phyloP scores from a whole-genome alignment of 2,797 vertebrate genomes.

The Rhincodon typus region DNA sequence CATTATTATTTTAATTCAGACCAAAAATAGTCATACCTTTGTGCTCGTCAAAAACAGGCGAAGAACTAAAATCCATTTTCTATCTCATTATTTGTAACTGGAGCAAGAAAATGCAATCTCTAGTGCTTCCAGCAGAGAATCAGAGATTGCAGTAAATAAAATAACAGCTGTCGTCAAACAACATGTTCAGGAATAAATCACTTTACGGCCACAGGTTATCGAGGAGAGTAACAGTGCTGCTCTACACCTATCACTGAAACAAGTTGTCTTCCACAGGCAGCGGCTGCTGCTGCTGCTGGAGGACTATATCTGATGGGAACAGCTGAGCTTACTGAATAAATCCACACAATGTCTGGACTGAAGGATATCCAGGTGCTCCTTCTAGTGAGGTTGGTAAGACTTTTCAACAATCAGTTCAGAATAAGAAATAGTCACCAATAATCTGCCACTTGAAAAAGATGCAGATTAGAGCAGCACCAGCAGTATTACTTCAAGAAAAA shows the following conservation, averaged over 20 bases:
- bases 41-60: conserved; percentile 73
- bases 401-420: neutral
- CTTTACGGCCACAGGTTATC: conserved; percentile 44
- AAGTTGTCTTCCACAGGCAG: conserved; percentile 1
- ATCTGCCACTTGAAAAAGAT: conserved; percentile 38
- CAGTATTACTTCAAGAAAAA: conserved; percentile 46
- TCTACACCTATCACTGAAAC: conserved; percentile 26
- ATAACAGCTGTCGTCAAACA: conserved; percentile 41
- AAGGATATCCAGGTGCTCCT: neutral
- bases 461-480: conserved; percentile 44
- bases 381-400: neutral
- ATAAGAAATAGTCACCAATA: neutral
- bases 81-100: conserved; percentile 48
- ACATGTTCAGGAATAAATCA: conserved; percentile 42
- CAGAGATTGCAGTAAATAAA: conserved; percentile 40
- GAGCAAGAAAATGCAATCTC: conserved; percentile 45
- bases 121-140: conserved; percentile 44
- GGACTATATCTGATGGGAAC: neutral
- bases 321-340: conserved; percentile 13
- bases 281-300: neutral
- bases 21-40: conserved; percentile 64
- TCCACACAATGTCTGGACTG: neutral
- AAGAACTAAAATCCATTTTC: conserved; percentile 75
- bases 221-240: neutral
- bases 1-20: neutral